These are phyloP conservation scores for Hemibagrus wyckioides DNA, from an alignment of 2,113 vertebrate genomes.

Conservation along the genomic window DNA sequence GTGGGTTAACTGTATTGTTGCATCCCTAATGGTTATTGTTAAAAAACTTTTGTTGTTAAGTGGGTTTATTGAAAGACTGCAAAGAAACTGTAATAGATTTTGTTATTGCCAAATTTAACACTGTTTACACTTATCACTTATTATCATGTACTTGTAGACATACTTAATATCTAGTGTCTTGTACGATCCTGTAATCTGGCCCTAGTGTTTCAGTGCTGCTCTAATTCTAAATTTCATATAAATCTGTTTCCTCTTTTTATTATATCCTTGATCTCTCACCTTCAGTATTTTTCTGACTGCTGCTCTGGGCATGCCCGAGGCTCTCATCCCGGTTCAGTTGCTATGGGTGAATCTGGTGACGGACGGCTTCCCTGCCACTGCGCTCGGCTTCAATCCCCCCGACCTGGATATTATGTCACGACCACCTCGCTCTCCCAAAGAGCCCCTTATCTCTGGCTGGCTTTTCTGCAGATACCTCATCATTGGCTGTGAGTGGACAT, in stretches of 20 bases:
- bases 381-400: conserved; percentile 77
- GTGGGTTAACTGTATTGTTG: too few relatives aligned
- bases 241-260: not conserved
- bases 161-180: not conserved
- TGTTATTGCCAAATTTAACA: not conserved
- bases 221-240: not conserved
- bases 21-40: not conserved
- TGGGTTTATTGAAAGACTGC: not conserved
- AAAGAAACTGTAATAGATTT: not conserved
- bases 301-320: conserved; percentile 77
- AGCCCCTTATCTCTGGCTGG: conserved; percentile 78
- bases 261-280: not conserved
- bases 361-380: conserved; percentile 77
- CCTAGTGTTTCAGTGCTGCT: not conserved
- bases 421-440: conserved; percentile 72
- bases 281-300: conserved; percentile 77
- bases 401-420: conserved; percentile 79
- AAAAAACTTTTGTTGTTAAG: not conserved
- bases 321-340: conserved; percentile 77
- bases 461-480: conserved; percentile 80
- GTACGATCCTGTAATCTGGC: not conserved
- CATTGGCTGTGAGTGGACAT: conserved; percentile 70
- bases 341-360: conserved; percentile 80
- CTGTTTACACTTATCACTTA: not conserved
- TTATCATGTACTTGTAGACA: not conserved